Evolutionary conservation across 92 coral and sea anemone genomes (phyloP).

Genomic region (Zoanthus sociatus): DNA sequence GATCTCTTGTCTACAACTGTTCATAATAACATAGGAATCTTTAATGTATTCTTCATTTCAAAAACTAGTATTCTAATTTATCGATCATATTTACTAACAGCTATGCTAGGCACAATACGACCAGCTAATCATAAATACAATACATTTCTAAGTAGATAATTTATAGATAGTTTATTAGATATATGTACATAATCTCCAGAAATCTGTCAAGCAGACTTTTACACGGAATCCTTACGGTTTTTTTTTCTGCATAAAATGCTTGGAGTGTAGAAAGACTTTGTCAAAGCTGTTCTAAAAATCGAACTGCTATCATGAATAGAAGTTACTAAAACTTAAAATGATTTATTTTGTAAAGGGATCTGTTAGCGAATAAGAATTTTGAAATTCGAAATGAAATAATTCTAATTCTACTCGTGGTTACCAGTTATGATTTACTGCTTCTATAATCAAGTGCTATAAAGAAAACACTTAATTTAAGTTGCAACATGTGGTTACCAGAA

Average conservation of each 20-base stretch:
- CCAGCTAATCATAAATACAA: slow-evolving; percentile 48
- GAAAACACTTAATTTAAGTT: neutral
- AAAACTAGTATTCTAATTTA: slow-evolving; percentile 43
- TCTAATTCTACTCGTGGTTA: neutral
- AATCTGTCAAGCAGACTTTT: slow-evolving; percentile 11
- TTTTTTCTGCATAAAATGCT: neutral
- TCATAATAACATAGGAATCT: slow-evolving; percentile 23
- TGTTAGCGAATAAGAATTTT: neutral
- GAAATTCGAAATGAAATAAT: neutral
- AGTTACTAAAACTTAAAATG: neutral
- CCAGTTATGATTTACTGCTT: neutral
- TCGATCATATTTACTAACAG: slow-evolving; percentile 21
- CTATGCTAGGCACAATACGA: slow-evolving; percentile 19
- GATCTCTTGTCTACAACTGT: neutral
- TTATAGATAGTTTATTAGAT: slow-evolving; percentile 11
- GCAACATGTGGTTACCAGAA: neutral
- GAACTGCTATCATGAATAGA: neutral
- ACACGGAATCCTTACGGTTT: neutral
- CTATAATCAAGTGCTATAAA: neutral
- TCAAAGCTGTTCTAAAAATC: slow-evolving; percentile 16
- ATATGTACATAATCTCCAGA: slow-evolving; percentile 31
- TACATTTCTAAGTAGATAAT: slow-evolving; percentile 4
- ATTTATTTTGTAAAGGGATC: neutral
- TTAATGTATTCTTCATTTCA: slow-evolving; percentile 42
- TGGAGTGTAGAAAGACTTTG: neutral